phyloP scores from a whole-genome alignment of 2,888 invertebrate genomes.

The Drosophila demipolita region DNA sequence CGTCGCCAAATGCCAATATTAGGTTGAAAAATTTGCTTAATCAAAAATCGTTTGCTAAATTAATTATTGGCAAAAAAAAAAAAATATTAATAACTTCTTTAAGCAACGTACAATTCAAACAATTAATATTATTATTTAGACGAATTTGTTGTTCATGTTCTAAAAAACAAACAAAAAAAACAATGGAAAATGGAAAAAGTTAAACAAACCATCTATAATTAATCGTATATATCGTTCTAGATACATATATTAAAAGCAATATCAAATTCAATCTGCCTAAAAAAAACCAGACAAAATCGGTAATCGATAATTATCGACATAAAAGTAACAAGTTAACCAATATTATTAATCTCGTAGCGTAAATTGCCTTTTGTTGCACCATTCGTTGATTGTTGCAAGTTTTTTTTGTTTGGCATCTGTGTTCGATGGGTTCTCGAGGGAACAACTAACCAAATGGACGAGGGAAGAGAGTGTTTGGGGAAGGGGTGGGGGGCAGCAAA shows the following conservation, averaged over 20 bases:
- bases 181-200: background rate
- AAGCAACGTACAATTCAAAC: constrained; percentile 21
- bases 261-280: constrained; percentile 33
- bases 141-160: constrained; percentile 66
- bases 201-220: constrained; percentile 22
- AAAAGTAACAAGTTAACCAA: constrained; percentile 33
- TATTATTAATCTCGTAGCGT: constrained; percentile 44
- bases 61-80: constrained; percentile 31
- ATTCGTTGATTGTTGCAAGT: constrained; percentile 42
- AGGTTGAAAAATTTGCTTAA: constrained; percentile 22
- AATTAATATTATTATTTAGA: constrained; percentile 57
- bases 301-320: constrained; percentile 1
- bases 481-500: constrained; percentile 1
- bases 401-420: constrained; percentile 12
- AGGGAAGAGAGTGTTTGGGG: background rate
- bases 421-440: constrained; percentile 7
- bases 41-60: constrained; percentile 30
- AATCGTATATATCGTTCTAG: constrained; percentile 15
- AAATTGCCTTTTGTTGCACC: constrained; percentile 63
- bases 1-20: constrained; percentile 17
- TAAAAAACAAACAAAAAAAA: constrained; percentile 28
- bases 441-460: background rate
- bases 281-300: constrained; percentile 3
- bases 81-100: constrained; percentile 5
- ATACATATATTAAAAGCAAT: constrained; percentile 8